Evolutionary conservation across 2,888 invertebrate genomes (phyloP), one percentile per base, ranked within the genome.

Genomic region (Mythimna pallens): DNA sequence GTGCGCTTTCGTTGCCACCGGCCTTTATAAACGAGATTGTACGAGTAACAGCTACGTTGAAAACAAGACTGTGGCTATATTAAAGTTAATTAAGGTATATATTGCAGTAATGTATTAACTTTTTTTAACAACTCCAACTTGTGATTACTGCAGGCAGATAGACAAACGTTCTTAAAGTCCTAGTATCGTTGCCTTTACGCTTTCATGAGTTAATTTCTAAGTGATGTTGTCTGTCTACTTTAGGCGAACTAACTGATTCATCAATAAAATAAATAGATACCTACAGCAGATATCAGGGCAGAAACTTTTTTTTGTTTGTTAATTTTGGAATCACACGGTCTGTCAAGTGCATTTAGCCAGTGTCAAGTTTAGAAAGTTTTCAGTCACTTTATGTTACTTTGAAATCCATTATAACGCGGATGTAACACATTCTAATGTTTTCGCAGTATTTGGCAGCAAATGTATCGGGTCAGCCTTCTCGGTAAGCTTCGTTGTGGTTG

Each of bases 21-120:
- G 40, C 40, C 14, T 47, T 36, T 47, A 40, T 14, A 34, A 77
- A 77, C 4, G 30, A 73, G 20, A 22, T 58, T 52, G 20, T 58
- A 43, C n/a, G 25, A 3, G n/a, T 47, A 47, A 47, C 20, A 47
- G 14, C 47, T 47, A 47, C 47, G 17, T 47, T 58, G 20, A 40
- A 71, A 71, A 50, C 64, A 30, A 70, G 14, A 40, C 20, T 34
- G 3, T 43, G 17, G 34, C 10, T 62, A 17, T 12, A 20, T 34
- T 70, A 17, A 59, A 50, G 9, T 40, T 12, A 22, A 36, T 65
- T 25, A 9, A 34, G n/a, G 6, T 30, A 30, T 9, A 43, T 9
- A 14, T 12, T 65, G 40, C 14, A 74, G 22, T 58, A 25, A 22
- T 7, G 4, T 43, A 34, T 22, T 25, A 8, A 40, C 10, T 30